phyloP scores from a whole-genome alignment of 2,888 invertebrate species.

The Hecatera dysodea region DNA sequence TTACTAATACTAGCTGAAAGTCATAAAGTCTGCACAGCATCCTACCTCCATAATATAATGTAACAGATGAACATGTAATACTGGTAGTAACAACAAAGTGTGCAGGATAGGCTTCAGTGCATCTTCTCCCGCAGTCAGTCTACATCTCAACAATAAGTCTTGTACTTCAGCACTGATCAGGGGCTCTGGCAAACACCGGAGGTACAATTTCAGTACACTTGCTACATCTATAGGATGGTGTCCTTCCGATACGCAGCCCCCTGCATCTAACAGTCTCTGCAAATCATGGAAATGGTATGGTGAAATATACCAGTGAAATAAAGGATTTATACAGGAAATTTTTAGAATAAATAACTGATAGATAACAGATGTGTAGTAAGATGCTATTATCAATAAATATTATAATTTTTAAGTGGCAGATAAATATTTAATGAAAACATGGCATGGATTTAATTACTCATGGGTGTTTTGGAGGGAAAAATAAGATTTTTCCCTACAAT shows the following conservation, averaged over 20 bases:
- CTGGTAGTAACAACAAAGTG: conserved; percentile 94
- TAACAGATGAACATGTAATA: conserved; percentile 94
- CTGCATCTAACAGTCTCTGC: conserved; percentile 93
- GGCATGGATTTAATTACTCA: not conserved
- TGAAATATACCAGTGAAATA: too few species aligned
- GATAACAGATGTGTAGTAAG: conserved; percentile 1
- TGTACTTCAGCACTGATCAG: conserved; percentile 94
- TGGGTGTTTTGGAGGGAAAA: conserved; percentile 27
- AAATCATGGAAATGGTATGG: conserved; percentile 10
- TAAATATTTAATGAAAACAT: not conserved
- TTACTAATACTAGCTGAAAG: too few species aligned
- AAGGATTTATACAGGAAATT: conserved; percentile 26
- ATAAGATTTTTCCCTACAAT: not conserved
- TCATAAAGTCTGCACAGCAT: not conserved
- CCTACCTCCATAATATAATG: conserved; percentile 95
- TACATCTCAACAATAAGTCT: conserved; percentile 94
- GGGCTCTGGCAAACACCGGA: conserved; percentile 96
- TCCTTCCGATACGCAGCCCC: conserved; percentile 92
- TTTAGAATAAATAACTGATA: conserved; percentile 3
- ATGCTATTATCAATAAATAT: conserved; percentile 15
- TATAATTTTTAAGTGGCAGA: not conserved
- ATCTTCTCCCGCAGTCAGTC: conserved; percentile 90
- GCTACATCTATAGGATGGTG: conserved; percentile 96
- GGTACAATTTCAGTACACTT: conserved; percentile 95
- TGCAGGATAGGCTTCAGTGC: conserved; percentile 92